Conservation (phyloP, 1,140 invertebrate genomes). For the Venturia canescens region DNA sequence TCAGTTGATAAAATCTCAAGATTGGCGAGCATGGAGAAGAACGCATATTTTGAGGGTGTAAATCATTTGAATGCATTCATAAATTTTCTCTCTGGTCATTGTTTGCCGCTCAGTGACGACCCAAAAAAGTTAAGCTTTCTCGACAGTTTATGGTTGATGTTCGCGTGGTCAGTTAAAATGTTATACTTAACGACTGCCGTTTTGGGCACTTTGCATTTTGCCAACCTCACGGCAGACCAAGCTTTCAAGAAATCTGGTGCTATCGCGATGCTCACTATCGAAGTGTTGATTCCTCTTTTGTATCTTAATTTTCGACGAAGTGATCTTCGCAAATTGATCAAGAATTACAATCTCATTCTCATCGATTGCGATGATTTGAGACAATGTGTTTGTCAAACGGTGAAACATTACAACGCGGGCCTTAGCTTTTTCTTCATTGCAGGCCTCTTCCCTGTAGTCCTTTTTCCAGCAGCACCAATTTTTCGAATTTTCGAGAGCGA, state of each 20-base stretch:
- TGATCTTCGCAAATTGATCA: neutral
- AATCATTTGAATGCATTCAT: neutral
- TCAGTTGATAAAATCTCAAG: neutral
- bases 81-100: neutral
- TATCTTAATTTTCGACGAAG: neutral
- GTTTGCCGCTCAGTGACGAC: too few relatives aligned
- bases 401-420: constrained; percentile 1
- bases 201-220: neutral
- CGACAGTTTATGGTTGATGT: neutral
- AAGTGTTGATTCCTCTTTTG: neutral
- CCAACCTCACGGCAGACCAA: neutral
- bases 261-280: neutral
- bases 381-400: neutral
- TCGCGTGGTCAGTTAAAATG: neutral
- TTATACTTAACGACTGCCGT: neutral
- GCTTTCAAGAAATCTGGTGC: neutral
- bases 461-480: neutral
- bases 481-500: neutral
- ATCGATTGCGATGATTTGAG: constrained; percentile 14
- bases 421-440: neutral
- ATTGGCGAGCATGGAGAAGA: neutral
- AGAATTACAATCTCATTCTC: constrained; percentile 23
- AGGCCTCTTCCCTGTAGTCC: neutral
- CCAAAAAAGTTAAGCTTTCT: neutral
- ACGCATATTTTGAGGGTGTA: neutral